Conservation (phyloP, 2,888 invertebrate genomes). For the Drosophila ustulata region DNA sequence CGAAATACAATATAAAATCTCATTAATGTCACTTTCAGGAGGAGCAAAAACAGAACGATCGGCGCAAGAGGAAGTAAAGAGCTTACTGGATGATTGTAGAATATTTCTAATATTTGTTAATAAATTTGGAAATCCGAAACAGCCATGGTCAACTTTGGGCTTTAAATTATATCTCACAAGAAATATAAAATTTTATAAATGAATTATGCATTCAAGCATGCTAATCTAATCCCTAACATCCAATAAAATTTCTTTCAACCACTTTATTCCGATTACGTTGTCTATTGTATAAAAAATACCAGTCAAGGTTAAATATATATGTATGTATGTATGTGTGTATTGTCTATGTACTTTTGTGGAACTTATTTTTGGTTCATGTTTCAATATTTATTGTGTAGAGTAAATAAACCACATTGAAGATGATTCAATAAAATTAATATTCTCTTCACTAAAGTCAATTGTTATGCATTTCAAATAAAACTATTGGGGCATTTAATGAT, state of each 20-base stretch:
- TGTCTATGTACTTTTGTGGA: slow-evolving; percentile 14
- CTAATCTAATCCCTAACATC: slow-evolving; percentile 29
- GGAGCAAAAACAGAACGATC: slow-evolving; percentile 78
- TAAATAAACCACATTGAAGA: slow-evolving; percentile 18
- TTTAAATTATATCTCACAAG: slow-evolving; percentile 29
- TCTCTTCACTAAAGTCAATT: slow-evolving; percentile 11
- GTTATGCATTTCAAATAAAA: slow-evolving; percentile 15
- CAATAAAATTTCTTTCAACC: slow-evolving; percentile 42
- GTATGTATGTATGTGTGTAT: slow-evolving; percentile 12
- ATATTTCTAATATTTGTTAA: slow-evolving; percentile 17
- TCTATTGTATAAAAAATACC: slow-evolving; percentile 2
- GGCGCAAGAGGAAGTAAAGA: slow-evolving; percentile 72
- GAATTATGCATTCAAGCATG: slow-evolving; percentile 28
- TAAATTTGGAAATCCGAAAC: slow-evolving; percentile 27
- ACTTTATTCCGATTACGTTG: slow-evolving; percentile 6
- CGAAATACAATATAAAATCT: slow-evolving; percentile 18
- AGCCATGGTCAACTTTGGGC: slow-evolving; percentile 38
- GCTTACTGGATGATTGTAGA: background rate
- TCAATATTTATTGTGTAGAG: slow-evolving; percentile 32
- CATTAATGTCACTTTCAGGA: slow-evolving; percentile 64
- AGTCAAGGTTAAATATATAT: background rate
- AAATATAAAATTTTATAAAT: slow-evolving; percentile 18
- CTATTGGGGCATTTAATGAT: slow-evolving; percentile 18
- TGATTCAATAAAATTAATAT: slow-evolving; percentile 40
- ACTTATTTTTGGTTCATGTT: slow-evolving; percentile 26